These are phyloP conservation scores for Eurystomus gularis DNA, from an alignment of 2,113 vertebrate species.

Conservation along the genomic window DNA sequence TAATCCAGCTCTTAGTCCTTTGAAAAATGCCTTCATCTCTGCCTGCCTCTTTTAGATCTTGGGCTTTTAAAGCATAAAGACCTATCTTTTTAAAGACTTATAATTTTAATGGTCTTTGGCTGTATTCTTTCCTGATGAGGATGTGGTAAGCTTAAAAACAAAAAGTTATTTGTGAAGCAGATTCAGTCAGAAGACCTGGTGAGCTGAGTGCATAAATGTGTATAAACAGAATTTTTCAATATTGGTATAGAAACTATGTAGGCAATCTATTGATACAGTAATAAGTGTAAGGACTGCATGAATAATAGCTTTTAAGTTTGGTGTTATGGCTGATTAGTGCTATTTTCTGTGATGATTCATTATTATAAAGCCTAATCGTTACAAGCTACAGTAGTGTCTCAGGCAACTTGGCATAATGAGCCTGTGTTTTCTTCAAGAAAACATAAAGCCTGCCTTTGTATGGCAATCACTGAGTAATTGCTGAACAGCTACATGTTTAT, in stretches of 20 bases:
- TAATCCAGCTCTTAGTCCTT: neutral
- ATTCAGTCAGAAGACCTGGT: neutral
- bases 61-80: neutral
- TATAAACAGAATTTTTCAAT: neutral
- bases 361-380: neutral
- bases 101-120: neutral
- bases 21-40: conserved; percentile 13
- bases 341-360: conserved; percentile 11
- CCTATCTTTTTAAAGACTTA: neutral
- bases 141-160: neutral
- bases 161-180: neutral
- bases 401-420: conserved; percentile 15
- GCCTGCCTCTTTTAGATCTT: neutral
- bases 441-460: conserved; percentile 27
- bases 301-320: neutral
- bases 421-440: conserved; percentile 7
- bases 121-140: neutral
- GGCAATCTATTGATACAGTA: neutral
- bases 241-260: neutral
- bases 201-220: neutral
- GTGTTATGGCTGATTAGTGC: neutral
- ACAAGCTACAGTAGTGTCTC: neutral
- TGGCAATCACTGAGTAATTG: conserved; percentile 5
- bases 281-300: neutral
- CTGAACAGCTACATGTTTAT: neutral